Evolutionary conservation across 2,113 vertebrate species (phyloP), one percentile per base, ranked within the genome.

Genomic region (Gnathonemus echidnorhynchus): DNA sequence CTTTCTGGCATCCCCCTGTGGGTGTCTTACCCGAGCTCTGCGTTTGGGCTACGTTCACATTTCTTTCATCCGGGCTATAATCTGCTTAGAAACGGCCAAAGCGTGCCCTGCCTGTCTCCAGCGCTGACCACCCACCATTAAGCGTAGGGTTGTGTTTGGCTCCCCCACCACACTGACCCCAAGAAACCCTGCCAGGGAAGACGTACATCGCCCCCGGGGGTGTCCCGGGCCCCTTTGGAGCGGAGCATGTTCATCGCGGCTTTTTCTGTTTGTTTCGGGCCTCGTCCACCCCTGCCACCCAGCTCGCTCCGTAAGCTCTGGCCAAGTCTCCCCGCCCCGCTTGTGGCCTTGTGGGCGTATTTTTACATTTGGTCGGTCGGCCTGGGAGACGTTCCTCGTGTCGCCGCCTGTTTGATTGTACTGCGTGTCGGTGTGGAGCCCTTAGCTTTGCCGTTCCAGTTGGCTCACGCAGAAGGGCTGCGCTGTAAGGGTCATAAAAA

Each of bases 401-500:
- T 39, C 27, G 49, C 48, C 48, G 86, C 31, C 86, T 87, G 50
- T 87, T 53, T 52, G 50, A 56, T 53, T 87, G 86, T 53, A 50
- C 86, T 31, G 13, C 4, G 11, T 87, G 31, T 13, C 86, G 17
- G 86, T 53, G 49, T 53, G 86, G 86, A 52, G 49, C 24, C 86
- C 49, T 39, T 10, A 53, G 49, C 48, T 35, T 19, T 35, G 86
- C 86, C 13, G 86, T 15, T 53, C 86, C 86, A 56, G 50, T 87
- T 87, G 86, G 50, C 50, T 19, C 3, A 17, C 50, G 35, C 86
- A 56, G n/a, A 39, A 56, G 49, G 86, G 15, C 86, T 56, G 49
- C 31, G 24, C 86, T 87, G 24, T 56, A 87, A 87, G 86, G 86
- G 15, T 56, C 86, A 87, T 87, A 87, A 87, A 87, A 87, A 87